phyloP scores from a whole-genome alignment of 2,888 invertebrate genomes.

The Drosophila buzzatii region DNA sequence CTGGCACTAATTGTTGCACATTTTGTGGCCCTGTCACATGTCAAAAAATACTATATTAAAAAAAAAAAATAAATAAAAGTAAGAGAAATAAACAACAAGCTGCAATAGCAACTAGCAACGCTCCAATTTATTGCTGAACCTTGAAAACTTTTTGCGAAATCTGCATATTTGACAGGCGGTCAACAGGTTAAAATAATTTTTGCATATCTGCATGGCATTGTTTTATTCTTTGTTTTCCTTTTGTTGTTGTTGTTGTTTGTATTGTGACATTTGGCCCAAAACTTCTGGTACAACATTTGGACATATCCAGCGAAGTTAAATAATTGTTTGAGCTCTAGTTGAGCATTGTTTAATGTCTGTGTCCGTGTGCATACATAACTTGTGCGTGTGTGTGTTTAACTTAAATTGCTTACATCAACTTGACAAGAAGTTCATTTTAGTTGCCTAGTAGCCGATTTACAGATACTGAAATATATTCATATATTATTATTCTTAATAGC shows the following conservation, averaged over 20 bases:
- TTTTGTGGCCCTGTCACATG: slow-evolving; percentile 43
- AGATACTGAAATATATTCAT: neutral
- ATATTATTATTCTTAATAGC: too few species aligned
- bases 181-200: slow-evolving; percentile 37
- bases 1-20: slow-evolving; percentile 63
- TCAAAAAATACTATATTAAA: slow-evolving; percentile 15
- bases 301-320: slow-evolving; percentile 49
- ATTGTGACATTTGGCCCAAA: slow-evolving; percentile 57
- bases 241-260: neutral
- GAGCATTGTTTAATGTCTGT: slow-evolving; percentile 2
- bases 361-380: neutral
- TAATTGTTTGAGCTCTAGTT: slow-evolving; percentile 12
- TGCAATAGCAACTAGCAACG: slow-evolving; percentile 31
- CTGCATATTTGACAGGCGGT: slow-evolving; percentile 70
- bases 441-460: neutral
- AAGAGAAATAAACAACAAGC: slow-evolving; percentile 19
- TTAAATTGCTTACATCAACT: neutral
- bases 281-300: slow-evolving; percentile 60
- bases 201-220: slow-evolving; percentile 29
- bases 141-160: slow-evolving; percentile 46
- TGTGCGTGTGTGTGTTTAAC: neutral
- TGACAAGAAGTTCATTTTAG: neutral
- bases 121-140: slow-evolving; percentile 21
- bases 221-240: neutral
- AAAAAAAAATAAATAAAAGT: slow-evolving; percentile 2